Base-by-base conservation (phyloP, 1,140 invertebrate genomes). In the Cyclargus thomasi region DNA sequence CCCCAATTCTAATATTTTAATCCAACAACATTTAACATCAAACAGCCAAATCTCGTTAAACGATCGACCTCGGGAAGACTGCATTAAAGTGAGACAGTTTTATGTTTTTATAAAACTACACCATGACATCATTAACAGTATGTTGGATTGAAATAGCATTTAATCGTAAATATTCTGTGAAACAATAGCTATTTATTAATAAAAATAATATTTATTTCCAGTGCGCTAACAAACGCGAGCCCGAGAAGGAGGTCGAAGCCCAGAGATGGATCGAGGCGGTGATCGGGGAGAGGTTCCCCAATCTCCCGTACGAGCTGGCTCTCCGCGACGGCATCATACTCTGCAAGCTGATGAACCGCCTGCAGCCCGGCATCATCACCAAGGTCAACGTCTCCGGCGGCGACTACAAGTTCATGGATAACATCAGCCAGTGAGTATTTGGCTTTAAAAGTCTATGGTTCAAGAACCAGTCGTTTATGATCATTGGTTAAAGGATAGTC, bases 341-440 rank as follows among this genome's bases (percentile, higher is more conserved):
- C 0, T 96, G 95, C 83, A 95, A 95, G 76, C 85, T 98, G 62
- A 98, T 98, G 95, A 97, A 98, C 89, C 94, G 94, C 78, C 90
- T 98, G 6, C 91, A 94, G 73, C 97, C 97, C 2, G 97, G 97
- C 23, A 93, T 95, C 72, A 94, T 98, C 67, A 91, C 93, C n/a
- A 97, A 96, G 86, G 95, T 98, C 76, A 97, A 98, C 83, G 93
- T 93, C 0, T 94, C 94, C 2, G 97, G 97, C 2, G 96, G 96
- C 0, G 96, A 97, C 75, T 98, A 98, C 89, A 97, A 97, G 78
- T 94, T 97, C 92, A 98, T 98, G 97, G 97, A 98, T 80, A 98
- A 98, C 80, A 95, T 98, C 59, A 95, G 94, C 88, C 95, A 96
- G 95, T 96, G 90, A 93, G 95, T 93, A 73, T 69, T 29, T 14